Base-by-base conservation (phyloP, 2,888 invertebrate genomes). In the Mermis nigrescens region DNA sequence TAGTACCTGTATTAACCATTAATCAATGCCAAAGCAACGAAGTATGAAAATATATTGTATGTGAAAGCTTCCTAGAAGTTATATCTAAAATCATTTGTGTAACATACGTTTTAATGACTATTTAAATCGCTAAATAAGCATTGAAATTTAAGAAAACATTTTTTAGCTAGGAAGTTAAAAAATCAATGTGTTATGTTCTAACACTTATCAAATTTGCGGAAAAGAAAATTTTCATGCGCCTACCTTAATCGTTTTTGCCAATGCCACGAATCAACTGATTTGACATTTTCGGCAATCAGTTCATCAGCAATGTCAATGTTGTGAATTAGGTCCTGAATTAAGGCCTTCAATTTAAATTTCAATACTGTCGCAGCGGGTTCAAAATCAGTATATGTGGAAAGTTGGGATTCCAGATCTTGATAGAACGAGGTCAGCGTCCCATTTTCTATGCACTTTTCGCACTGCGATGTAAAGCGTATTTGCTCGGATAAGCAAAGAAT, bases 291-390 rank as follows among this genome's bases (percentile, higher is more conserved):
- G 54, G 79, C 79, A 61, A 87, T 80, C 57, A 98, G 78, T 65
- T 81, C 80, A 68, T 84, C 83, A 46, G 92, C 81, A 28, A 94
- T 82, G 60, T 82, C 80, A 62, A 86, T 82, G 73, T 89, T 85
- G 77, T 94, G 88, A 63, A 94, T 88, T 24, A 88, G 83, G 71
- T 98, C 95, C 67, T 95, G 77, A 66, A 98, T 82, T 57, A 98
- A 78, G 12, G 89, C 84, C 72, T 94, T 88, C 63, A 92, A 79
- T 76, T 98, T 98, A 57, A 87, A 77, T 69, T 85, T 81, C 57
- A 84, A 78, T 62, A 85, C 79, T 63, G 78, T 76, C 4, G 54
- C 7, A 12, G 48, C 56, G 45, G 56, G 56, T 55, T 70, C 73
- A 65, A 80, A 80, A 15, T 78, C 72, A 4, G 77, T 78, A 67